These are phyloP conservation scores for Notarius lentiginosus DNA, from an alignment of 2,113 vertebrate species.

Conservation along the genomic window DNA sequence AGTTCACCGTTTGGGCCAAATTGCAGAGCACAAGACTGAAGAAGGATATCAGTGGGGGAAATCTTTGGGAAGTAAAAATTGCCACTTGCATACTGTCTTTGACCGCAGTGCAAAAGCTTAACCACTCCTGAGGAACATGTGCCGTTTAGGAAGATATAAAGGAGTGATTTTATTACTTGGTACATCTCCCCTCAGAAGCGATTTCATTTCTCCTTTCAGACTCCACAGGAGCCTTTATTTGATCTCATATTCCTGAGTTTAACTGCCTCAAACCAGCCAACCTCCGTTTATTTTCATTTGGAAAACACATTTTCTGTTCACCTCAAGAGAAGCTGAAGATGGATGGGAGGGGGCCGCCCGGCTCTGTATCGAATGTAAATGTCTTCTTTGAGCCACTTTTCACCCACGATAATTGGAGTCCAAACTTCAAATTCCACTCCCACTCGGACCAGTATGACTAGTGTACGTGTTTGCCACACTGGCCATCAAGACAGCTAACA, in stretches of 20 bases:
- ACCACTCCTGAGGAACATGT: conserved; percentile 73
- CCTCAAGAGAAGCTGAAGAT: conserved; percentile 63
- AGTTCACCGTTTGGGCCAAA: conserved; percentile 72
- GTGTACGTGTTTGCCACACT: conserved; percentile 14
- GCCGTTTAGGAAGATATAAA: conserved; percentile 81
- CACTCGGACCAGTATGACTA: conserved; percentile 21
- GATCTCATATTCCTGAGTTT: conserved; percentile 79
- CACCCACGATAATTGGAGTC: conserved; percentile 55
- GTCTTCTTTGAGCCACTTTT: conserved; percentile 66
- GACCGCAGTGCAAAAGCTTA: conserved; percentile 67
- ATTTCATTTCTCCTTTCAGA: conserved; percentile 79
- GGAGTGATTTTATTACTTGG: conserved; percentile 80
- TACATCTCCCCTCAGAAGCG: conserved; percentile 75
- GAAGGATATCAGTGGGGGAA: conserved; percentile 69
- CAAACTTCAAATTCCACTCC: conserved; percentile 62
- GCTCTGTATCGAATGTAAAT: conserved; percentile 68
- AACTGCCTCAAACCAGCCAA: conserved; percentile 74
- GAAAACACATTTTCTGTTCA: conserved; percentile 79
- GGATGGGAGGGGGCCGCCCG: conserved; percentile 53
- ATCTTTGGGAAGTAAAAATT: conserved; percentile 75
- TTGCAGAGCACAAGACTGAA: conserved; percentile 69
- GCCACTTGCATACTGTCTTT: conserved; percentile 76
- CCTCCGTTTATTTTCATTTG: conserved; percentile 82
- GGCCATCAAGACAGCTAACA: background rate
- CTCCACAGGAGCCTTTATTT: conserved; percentile 79